phyloP scores from a whole-genome alignment of 2,888 invertebrate genomes.

The Apodemia zela region DNA sequence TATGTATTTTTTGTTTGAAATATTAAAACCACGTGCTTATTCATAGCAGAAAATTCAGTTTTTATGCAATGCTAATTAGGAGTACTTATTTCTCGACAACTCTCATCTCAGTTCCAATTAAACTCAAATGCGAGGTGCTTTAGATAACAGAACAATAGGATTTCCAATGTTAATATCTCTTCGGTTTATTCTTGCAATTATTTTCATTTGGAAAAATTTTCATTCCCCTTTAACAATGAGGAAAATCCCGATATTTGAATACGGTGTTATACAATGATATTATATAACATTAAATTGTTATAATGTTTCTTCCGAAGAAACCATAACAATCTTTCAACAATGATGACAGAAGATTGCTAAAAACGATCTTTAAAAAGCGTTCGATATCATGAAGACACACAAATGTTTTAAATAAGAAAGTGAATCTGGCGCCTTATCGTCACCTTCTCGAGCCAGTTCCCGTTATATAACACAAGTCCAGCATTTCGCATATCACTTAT shows the following conservation, averaged over 20 bases:
- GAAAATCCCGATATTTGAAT: background rate
- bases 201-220: background rate
- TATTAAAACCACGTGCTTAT: slow-evolving; percentile 1
- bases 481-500: slow-evolving; percentile 56
- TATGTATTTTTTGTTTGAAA: background rate
- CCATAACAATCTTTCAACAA: background rate
- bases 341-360: background rate
- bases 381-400: background rate
- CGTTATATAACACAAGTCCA: slow-evolving; percentile 71
- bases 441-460: slow-evolving; percentile 37
- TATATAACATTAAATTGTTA: background rate
- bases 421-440: background rate
- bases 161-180: slow-evolving; percentile 3
- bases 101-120: slow-evolving; percentile 12
- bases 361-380: background rate
- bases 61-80: slow-evolving; percentile 11
- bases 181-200: slow-evolving; percentile 9
- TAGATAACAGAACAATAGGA: slow-evolving; percentile 12
- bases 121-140: slow-evolving; percentile 9
- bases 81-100: slow-evolving; percentile 9
- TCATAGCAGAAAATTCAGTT: background rate
- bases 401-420: background rate
- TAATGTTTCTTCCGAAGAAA: background rate
- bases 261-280: background rate
- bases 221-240: background rate